Conservation (phyloP, 2,888 invertebrate genomes). For the Meteorus colon region DNA sequence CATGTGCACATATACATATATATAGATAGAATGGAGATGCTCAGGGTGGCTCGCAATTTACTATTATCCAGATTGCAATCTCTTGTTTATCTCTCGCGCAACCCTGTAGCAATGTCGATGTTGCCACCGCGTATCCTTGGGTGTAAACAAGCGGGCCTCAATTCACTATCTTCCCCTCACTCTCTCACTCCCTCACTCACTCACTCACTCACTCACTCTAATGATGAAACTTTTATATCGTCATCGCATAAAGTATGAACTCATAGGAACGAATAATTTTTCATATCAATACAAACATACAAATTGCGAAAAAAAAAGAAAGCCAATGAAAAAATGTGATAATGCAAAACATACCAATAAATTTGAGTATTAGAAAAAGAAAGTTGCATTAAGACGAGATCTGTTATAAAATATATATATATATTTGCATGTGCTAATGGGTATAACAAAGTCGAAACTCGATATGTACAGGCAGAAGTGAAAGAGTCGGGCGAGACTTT, state of each 20-base stretch:
- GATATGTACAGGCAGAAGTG: too few species aligned
- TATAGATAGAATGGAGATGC: conserved; percentile 34
- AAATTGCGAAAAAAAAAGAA: not conserved
- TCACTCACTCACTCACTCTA: not conserved
- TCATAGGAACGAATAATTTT: not conserved
- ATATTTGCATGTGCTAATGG: too few species aligned
- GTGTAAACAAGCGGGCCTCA: conserved; percentile 24
- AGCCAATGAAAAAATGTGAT: not conserved
- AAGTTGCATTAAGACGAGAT: too few species aligned
- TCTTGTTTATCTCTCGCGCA: conserved; percentile 38
- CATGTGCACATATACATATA: not conserved
- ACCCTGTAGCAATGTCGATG: conserved; percentile 33
- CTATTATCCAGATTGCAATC: conserved; percentile 39
- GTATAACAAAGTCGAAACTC: too few species aligned
- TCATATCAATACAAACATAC: not conserved
- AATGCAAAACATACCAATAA: too few species aligned
- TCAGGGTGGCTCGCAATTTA: conserved; percentile 39
- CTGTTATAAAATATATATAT: too few species aligned
- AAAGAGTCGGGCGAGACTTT: too few species aligned
- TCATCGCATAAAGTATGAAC: not conserved
- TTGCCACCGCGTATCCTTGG: conserved; percentile 31
- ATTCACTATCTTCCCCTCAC: not conserved
- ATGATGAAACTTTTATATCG: conserved; percentile 21
- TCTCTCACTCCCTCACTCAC: not conserved
- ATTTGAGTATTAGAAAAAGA: too few species aligned